A percentile compares a stretch with the other conserved stretches of the same genome.
phyloP scores from a whole-genome alignment of 2,888 invertebrate species.

The Andrena bucephala region DNA sequence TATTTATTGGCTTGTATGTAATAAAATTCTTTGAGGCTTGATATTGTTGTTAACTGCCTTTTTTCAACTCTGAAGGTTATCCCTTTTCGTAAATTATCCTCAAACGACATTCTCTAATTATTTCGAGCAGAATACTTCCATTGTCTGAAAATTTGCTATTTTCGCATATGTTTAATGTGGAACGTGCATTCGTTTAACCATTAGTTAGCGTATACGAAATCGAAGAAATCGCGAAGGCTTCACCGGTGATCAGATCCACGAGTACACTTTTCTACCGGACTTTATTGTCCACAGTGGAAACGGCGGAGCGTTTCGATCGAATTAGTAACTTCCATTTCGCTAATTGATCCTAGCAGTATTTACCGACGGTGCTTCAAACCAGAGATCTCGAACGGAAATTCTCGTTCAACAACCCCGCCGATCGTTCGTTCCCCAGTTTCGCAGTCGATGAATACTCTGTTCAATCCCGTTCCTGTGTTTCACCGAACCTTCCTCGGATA shows the following conservation, averaged over 20 bases:
- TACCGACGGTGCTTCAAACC: slow-evolving; percentile 7
- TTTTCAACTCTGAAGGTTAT: too few relatives aligned
- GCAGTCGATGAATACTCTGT: neutral
- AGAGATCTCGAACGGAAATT: slow-evolving; percentile 16
- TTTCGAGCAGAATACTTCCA: too few relatives aligned
- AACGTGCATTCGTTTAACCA: neutral
- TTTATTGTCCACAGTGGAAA: neutral
- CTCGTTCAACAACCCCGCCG: slow-evolving; percentile 12
- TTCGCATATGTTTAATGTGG: neutral
- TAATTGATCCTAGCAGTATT: slow-evolving; percentile 28
- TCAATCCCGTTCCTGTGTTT: neutral
- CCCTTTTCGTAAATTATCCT: too few relatives aligned
- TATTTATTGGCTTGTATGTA: too few relatives aligned
- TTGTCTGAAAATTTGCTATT: neutral
- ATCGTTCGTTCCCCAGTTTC: neutral
- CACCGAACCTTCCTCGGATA: neutral
- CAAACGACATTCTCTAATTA: too few relatives aligned
- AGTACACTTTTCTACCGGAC: neutral
- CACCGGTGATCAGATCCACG: neutral
- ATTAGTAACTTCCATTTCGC: slow-evolving; percentile 31
- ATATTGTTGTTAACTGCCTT: too few relatives aligned
- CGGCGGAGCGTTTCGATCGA: slow-evolving; percentile 7
- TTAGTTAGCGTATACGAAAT: slow-evolving; percentile 1
- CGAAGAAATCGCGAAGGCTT: slow-evolving; percentile 3
- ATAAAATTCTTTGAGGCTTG: too few relatives aligned